phyloP scores from a whole-genome alignment of 2,113 vertebrate species.

The Himantopus leucocephalus region DNA sequence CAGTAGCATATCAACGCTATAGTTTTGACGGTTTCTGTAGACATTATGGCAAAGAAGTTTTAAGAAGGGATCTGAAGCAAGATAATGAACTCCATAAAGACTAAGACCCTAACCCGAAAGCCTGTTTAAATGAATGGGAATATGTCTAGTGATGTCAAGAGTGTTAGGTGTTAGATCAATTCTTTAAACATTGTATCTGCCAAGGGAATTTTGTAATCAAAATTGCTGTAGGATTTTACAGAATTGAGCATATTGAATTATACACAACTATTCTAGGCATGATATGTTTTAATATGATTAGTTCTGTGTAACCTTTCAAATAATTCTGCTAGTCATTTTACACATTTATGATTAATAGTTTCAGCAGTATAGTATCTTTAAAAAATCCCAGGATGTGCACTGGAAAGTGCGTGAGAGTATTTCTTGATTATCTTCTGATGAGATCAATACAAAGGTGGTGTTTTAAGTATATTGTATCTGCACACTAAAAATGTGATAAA shows the following conservation, averaged over 20 bases:
- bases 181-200: background rate
- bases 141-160: background rate
- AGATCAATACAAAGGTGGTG: background rate
- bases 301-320: background rate
- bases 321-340: background rate
- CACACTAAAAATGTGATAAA: background rate
- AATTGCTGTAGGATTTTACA: background rate
- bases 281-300: background rate
- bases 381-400: background rate
- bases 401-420: background rate
- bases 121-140: background rate
- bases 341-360: background rate
- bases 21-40: background rate
- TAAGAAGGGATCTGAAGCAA: background rate
- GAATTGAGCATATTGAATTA: background rate
- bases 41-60: background rate
- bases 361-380: background rate
- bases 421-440: background rate
- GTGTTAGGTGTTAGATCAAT: background rate
- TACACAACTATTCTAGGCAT: background rate
- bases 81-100: background rate
- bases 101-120: background rate
- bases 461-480: background rate
- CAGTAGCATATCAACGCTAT: background rate
- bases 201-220: background rate